phyloP scores from a whole-genome alignment of 64 coral and sea anemone species.

The Hydrozoanthus tunicans region DNA sequence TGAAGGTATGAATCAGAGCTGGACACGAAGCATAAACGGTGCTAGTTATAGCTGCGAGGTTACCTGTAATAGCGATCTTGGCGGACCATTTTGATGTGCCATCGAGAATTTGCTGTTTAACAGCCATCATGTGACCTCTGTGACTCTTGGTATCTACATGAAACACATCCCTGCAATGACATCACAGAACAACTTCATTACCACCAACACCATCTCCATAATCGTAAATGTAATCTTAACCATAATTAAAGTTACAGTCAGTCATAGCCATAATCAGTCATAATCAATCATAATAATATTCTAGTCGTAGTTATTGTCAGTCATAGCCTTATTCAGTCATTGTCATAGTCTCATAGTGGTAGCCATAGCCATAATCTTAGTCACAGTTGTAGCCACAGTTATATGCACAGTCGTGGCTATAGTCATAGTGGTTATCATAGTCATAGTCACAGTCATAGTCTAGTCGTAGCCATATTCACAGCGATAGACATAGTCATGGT shows the following conservation, averaged over 20 bases:
- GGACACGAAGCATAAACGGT: not conserved
- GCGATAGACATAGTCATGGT: not conserved
- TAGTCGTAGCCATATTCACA: too few species aligned
- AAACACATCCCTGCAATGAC: conserved; percentile 85
- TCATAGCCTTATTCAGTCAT: too few species aligned
- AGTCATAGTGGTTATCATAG: too few species aligned
- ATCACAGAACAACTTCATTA: not conserved
- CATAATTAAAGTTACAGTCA: not conserved
- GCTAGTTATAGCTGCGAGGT: not conserved
- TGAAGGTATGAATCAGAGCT: not conserved
- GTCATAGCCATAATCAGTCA: too few species aligned
- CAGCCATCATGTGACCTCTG: conserved; percentile 77
- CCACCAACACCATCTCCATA: not conserved
- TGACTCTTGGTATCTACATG: conserved; percentile 88
- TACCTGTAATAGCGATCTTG: conserved; percentile 98
- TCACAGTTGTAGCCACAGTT: too few species aligned
- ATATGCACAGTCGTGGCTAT: too few species aligned
- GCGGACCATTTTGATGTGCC: conserved; percentile 99
- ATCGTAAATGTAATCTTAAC: not conserved
- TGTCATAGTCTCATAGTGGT: too few species aligned
- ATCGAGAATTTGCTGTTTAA: conserved; percentile 83
- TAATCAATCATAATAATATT: too few species aligned
- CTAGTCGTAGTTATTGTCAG: too few species aligned
- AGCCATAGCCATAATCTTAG: too few species aligned
- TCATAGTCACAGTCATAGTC: too few species aligned